Base-by-base conservation (phyloP, 1,140 invertebrate genomes). In the Colletes gigas region DNA sequence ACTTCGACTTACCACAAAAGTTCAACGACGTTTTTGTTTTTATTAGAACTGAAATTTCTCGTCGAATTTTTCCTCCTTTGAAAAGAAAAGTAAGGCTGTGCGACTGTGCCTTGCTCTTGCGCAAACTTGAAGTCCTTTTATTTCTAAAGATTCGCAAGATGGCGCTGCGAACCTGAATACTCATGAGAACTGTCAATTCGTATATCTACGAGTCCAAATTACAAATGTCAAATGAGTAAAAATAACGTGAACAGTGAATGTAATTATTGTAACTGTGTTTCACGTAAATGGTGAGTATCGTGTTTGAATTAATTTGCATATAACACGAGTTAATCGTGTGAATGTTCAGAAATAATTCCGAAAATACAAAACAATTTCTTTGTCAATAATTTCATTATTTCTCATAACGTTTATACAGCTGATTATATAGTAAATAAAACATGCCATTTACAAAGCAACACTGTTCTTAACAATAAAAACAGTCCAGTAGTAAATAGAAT, bases 151-250 rank as follows among this genome's bases (percentile, higher is more conserved):
- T 8, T 15, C n/a, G 44, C 14, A 73, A 80, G 78, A 80, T 80
- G 78, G 62, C 78, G 71, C 63, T 66, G 3, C n/a, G 0, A 9
- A 17, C 0, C 21, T 66, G 47, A 75, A 75, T 30, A 63, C 60
- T 67, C 63, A 59, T 2, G 62, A 54, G 54, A 75, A 75, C 17
- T 74, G 70, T 74, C 71, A 65, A 80, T 80, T 67, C 21, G 21
- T 21, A 12, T 17, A 39, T 30, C 21, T 60, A 50, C 54, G 14
- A 19, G 10, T 66, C 62, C 0, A 17, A 59, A 52, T 5, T 14
- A 8, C 52, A 75, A 75, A 41, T 80, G 63, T 80, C 78, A 80
- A 57, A 75, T 67, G 21, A 44, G n/a, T 30, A 50, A 44, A 67
- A 60, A 21, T 47, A 75, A 47, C 17, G n/a, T 19, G 8, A 80